Base-by-base conservation (phyloP, 2,888 invertebrate species). In the Andrena dorsata region DNA sequence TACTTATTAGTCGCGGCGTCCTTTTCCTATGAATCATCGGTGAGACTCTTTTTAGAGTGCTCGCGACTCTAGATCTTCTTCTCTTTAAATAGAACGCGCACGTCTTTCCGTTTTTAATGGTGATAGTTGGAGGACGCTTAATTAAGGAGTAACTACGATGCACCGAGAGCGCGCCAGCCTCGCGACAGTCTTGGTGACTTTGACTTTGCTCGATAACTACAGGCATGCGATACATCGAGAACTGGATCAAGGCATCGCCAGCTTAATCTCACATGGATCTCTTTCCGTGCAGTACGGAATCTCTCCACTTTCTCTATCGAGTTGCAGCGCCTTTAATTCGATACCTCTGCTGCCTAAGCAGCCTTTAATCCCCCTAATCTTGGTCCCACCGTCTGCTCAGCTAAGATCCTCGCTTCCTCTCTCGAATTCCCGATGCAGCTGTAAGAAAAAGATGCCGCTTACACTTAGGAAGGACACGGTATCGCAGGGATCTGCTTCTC, bases 121-220 rank as follows among this genome's bases (percentile, higher is more conserved):
- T 16, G 41, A 41, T 23, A 6, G 8, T 20, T 20, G 28, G 51
- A 30, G 10, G 20, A 8, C 2, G 2, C 35, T 28, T 10, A 26
- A 26, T 35, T 13, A 20, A 47, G 20, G 20, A n/a, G 35, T 64
- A 23, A 13, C 1, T 2, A 32, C 28, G 32, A 28, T 41, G 51
- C 30, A 30, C 2, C 16, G 47, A 58, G 60, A 7, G 28, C 23
- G 0, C 20, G 35, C 16, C 23, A 56, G 80, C 58, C 56, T 80
- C 47, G 41, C 16, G 7, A 4, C 49, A n/a, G 41, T 61, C 65
- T 16, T 13, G 60, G 26, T 82, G 87, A 88, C 83, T 88, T 88
- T 88, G 88, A 88, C 86, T 86, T 83, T 85, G 80, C 74, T 53
- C 78, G 80, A 66, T 65, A 63, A 32, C 76, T 70, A 73, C 71